Evolutionary conservation across 2,113 vertebrate species (phyloP), one percentile per base, ranked within the genome.

Genomic region (Callorhinus ursinus): DNA sequence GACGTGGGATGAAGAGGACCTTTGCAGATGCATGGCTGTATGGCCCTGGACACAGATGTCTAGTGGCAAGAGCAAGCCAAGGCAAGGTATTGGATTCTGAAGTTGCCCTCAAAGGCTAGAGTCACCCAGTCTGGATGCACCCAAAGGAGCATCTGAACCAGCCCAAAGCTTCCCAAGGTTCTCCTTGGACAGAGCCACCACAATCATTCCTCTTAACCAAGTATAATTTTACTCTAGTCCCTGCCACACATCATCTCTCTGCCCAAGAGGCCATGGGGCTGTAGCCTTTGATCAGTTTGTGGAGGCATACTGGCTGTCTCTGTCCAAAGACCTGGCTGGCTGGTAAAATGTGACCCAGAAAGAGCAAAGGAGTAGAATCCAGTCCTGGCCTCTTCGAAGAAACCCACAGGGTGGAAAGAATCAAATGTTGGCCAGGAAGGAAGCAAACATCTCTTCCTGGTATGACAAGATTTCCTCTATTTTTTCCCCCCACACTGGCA

Each of bases 21-120:
- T 57, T n/a, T 16, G 22, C n/a, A 24, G 33, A n/a, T 0, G 24
- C 51, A 1, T 21, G 42, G 36, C 10, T 0, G 0, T 19, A 5
- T 21, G 77, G 28, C 46, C 42, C 72, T 10, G 42, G 55, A 95
- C 46, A 65, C 2, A 63, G 36, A 33, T 33, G 57, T 72, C 71
- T 18, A 53, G 16, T 26, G 46, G 69, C 36, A 80, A 80, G 46
- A 86, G 53, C 51, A 67, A 79, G 57, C 63, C 74, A 69, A 14
- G 53, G 67, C 74, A n/a, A 63, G 39, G 36, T 13, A 28, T 0
- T 49, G 28, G 36, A 39, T 26, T 63, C 63, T 63, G 36, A 51
- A 79, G 63, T 6, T 19, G 49, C 53, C 46, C 71, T 39, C 31
- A 28, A 49, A 72, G 46, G 67, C 92, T 67, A 24, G 63, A 33